phyloP scores from a whole-genome alignment of 2,797 vertebrate genomes.

The Thunnus albacares region DNA sequence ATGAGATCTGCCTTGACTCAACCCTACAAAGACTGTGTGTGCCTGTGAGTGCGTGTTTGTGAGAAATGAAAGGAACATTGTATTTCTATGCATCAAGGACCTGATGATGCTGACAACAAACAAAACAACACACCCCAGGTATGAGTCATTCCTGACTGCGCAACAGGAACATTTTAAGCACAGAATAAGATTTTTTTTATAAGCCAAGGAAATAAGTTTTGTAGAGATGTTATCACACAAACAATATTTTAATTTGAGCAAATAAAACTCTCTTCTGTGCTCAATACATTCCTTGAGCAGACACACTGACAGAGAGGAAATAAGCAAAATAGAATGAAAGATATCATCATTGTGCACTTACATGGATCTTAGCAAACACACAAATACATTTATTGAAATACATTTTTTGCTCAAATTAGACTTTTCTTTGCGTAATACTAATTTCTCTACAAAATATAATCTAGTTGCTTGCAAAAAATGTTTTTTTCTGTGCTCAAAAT shows the following conservation, averaged over 20 bases:
- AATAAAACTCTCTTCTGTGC: not conserved
- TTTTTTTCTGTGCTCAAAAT: too few relatives aligned
- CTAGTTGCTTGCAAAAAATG: not conserved
- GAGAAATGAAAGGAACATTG: conserved; percentile 15
- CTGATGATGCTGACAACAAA: not conserved
- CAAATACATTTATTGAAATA: not conserved
- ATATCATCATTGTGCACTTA: not conserved
- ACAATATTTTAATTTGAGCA: too few relatives aligned
- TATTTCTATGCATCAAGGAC: conserved; percentile 66
- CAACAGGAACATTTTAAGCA: not conserved
- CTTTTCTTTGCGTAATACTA: too few relatives aligned
- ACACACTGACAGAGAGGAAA: too few relatives aligned
- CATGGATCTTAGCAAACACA: too few relatives aligned
- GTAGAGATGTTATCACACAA: not conserved
- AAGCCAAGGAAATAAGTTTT: not conserved
- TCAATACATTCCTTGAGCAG: too few relatives aligned
- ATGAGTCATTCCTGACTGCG: not conserved
- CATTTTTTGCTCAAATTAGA: not conserved
- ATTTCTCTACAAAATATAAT: not conserved
- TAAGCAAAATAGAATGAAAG: too few relatives aligned
- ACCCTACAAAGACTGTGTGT: conserved; percentile 29
- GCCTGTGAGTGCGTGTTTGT: conserved; percentile 1
- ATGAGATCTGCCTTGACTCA: conserved; percentile 36
- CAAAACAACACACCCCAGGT: not conserved
- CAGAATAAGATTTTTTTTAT: not conserved